Evolutionary conservation across 1,140 invertebrate genomes (phyloP), one percentile per base, ranked within the genome.

Genomic region (Nasonia giraulti): DNA sequence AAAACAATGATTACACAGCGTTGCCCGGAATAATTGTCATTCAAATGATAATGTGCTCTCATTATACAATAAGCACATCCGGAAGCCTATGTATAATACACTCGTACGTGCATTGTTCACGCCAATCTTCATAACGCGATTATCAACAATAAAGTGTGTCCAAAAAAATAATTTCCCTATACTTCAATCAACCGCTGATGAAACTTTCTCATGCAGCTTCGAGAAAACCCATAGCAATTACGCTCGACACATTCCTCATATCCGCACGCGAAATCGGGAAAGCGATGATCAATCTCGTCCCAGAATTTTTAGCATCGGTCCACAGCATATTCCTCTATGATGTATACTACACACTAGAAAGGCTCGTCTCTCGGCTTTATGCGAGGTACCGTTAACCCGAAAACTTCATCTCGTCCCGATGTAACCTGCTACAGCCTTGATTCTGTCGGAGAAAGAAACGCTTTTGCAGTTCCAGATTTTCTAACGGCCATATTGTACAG

Each of bases 391-490:
- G 40, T 80, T 80, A 80, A 80, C 79, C 79, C 68, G 44, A 71
- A 68, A 78, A 80, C 3, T 40, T 80, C 23, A 40, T 69, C 55
- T 80, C 20, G 78, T 17, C 6, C 11, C 20, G 5, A 78, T 62
- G 4, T 11, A 44, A 33, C 17, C 47, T 78, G 17, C 23, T 33
- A 31, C 40, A 80, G 10, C 33, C 10, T 69, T 14, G 78, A 80
- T 69, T 80, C 68, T 62, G 55, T 40, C 50, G 20, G 78, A 5
- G 37, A 80, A 40, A 69, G n/a, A 69, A 69, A 44, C 47, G 20
- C 31, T 69, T 20, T 27, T 2, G 40, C 4, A 81, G 79, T 81
- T 81, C 33, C 40, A 81, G 23, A 81, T 81, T 81, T 73, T n/a
- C 47, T 82, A 14, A 33, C 20, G 44, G 80, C 11, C 17, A 0